Base-by-base conservation (phyloP, 1,140 invertebrate species). In the Drosophila parvula region DNA sequence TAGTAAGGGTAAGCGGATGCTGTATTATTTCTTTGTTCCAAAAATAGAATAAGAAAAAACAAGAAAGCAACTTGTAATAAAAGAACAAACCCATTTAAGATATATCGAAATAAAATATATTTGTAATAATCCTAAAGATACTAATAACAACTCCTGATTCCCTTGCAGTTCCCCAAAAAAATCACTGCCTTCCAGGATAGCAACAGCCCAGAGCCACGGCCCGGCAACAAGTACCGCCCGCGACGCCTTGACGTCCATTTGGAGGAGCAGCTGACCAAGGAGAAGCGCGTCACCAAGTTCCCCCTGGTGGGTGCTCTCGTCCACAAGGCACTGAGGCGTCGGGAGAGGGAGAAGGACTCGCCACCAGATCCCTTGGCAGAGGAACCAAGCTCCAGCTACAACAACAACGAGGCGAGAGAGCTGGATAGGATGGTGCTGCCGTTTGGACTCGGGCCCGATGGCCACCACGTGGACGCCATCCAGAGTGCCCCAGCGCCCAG, bases 391-490 rank as follows among this genome's bases (percentile, higher is more conserved):
- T 40, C 45, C 4, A 57, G 51, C 11, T n/a, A 68, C 43, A 57
- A 68, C 53, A 62, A 70, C 64, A 41, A 55, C 57, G 16, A 78
- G 14, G 30, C 45, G 10, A 12, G 9, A n/a, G 16, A 48, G 40
- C n/a, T 30, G 10, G 4, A 48, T 30, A 60, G 27, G 41, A 92
- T 92, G 91, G 91, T 92, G 12, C 47, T 92, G 53, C 91, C 91
- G 27, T 90, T 92, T 28, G 90, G 90, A 47, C 69, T 91, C n/a
- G 81, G 76, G 11, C 79, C 90, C 48, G 91, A 92, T 65, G 90
- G 90, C 68, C 78, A 91, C 43, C 65, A 91, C 12, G 62, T 84
- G 22, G 90, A 86, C 44, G 84, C 75, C 58, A 91, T 83, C 32
- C 81, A 83, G 28, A 81, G 48, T 40, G 82, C 78, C 2, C 83